A percentile compares a stretch with the other conserved stretches of the same genome.
These are phyloP conservation scores for Psophia crepitans DNA, from an alignment of 2,113 vertebrate genomes.

Conservation along the genomic window DNA sequence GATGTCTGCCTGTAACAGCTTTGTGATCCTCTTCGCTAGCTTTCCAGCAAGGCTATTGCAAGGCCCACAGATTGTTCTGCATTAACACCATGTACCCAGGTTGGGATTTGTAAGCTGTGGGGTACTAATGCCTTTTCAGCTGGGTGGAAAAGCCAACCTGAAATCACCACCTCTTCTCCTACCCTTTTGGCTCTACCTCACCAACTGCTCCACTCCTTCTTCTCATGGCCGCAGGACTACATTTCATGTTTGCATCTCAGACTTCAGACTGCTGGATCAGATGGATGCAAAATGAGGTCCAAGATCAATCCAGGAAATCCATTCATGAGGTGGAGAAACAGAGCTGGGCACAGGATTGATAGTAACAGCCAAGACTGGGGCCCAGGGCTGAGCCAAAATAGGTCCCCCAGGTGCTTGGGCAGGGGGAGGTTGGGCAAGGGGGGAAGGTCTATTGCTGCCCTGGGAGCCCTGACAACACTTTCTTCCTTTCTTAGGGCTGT, in stretches of 20 bases:
- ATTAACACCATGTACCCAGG: background rate
- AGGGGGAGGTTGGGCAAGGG: background rate
- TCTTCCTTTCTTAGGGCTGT: background rate
- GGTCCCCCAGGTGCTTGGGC: background rate
- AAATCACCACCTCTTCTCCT: background rate
- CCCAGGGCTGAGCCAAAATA: background rate
- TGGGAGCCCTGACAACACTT: accelerated
- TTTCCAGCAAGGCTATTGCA: background rate
- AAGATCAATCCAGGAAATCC: background rate
- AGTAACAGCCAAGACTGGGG: background rate
- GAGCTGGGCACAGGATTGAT: background rate
- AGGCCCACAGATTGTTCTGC: background rate
- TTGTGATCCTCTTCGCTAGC: background rate
- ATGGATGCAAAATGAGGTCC: background rate
- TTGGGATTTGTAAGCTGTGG: background rate
- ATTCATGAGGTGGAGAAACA: background rate
- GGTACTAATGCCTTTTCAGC: background rate
- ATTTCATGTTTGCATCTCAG: background rate
- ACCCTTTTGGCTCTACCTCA: background rate
- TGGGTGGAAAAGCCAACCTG: background rate
- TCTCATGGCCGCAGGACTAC: no score
- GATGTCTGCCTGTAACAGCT: background rate
- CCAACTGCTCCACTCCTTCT: background rate
- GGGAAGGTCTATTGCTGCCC: background rate
- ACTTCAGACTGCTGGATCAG: background rate